phyloP scores from a whole-genome alignment of 1,140 invertebrate species.

The Cecropterus lyciades region DNA sequence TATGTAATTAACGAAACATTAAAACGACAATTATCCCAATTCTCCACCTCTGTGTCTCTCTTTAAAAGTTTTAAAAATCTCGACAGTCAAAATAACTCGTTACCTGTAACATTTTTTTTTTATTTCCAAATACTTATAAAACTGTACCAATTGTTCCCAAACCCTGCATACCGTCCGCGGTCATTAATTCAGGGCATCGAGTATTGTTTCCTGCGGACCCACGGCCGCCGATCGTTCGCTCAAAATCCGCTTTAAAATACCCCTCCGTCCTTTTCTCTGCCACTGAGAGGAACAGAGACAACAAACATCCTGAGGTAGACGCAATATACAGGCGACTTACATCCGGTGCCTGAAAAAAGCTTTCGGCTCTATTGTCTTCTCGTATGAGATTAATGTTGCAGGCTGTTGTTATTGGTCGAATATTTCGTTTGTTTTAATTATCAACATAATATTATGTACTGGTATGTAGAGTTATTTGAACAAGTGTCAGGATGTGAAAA shows the following conservation, averaged over 20 bases:
- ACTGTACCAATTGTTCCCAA: constrained; percentile 37
- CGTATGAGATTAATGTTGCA: constrained; percentile 51
- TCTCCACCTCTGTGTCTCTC: no score
- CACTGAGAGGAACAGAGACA: constrained; percentile 38
- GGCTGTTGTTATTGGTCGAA: constrained; percentile 47
- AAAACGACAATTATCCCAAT: no score
- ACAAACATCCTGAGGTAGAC: constrained; percentile 32
- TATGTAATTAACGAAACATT: no score
- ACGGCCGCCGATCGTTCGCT: constrained; percentile 60
- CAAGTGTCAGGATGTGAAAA: no score
- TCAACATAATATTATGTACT: constrained; percentile 23
- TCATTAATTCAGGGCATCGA: constrained; percentile 78
- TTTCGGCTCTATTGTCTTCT: constrained; percentile 66
- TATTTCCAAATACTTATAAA: no score
- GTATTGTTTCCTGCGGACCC: constrained; percentile 76
- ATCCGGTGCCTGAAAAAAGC: constrained; percentile 76
- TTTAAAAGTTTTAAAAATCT: no score
- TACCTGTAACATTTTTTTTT: no score
- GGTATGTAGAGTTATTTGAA: neutral
- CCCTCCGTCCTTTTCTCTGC: constrained; percentile 41
- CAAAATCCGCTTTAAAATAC: constrained; percentile 71
- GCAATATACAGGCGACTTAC: constrained; percentile 53
- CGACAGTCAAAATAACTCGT: no score
- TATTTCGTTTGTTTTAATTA: constrained; percentile 40
- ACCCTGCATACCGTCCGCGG: constrained; percentile 58